Base-by-base conservation (phyloP, 2,113 vertebrate species). In the Pluvianellus socialis region DNA sequence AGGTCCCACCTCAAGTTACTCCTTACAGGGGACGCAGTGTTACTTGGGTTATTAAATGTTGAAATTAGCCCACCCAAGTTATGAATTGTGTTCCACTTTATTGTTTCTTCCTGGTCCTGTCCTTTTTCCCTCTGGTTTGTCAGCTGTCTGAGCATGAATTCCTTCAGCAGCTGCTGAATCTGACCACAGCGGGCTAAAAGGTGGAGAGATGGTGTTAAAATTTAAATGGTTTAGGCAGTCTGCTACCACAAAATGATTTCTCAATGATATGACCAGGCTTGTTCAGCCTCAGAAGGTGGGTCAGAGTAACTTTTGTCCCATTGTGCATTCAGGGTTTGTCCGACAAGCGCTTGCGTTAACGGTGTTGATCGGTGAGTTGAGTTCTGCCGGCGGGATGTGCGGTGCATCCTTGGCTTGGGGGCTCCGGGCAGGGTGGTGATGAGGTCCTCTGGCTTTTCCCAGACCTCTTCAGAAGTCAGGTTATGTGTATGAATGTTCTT, bases 281-380 rank as follows among this genome's bases (percentile, higher is more conserved):
- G 42, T 81, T 87, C 42, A 90, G 32, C 66, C 58, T 92, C 65
- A 55, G 49, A 77, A 44, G 12, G 81, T 18, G 67, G 12, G 27
- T 96, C 55, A 74, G 61, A 62, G 33, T 56, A 62, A 26, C 72
- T 90, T 52, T 33, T 35, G 23, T 80, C 90, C 30, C 2, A 42
- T 53, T 53, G 2, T 42, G 19, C 67, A 3, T 20, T 23, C 30
- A 44, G 27, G 42, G 5, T 52, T 81, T 13, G 1, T 81, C 56
- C 27, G 1, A 71, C 1, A 2, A 84, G 24, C 2, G 3, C 12
- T 59, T 68, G 15, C 1, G 0, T 77, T 66, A 8, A 3, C 28
- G 12, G 40, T 6, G 12, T 45, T 89, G 58, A 4, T 79, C 44
- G 10, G 3, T 45, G 28, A 75, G 52, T 17, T 70, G 44, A 32